Base-by-base conservation (phyloP, 2,113 vertebrate species). In the Ursus arctos region DNA sequence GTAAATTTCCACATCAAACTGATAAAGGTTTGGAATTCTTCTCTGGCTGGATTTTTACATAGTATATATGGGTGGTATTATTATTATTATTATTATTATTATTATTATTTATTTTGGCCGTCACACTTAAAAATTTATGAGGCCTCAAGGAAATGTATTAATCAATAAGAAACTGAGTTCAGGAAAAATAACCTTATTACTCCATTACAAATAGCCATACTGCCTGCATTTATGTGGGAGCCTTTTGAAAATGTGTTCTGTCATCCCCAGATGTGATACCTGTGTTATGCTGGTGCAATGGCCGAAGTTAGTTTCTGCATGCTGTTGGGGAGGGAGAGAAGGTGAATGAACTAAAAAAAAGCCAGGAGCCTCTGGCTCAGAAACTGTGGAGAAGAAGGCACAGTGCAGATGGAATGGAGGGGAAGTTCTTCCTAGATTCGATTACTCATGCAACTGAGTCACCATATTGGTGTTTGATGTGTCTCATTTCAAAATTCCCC, bases 401-500 rank as follows among this genome's bases (percentile, higher is more conserved):
- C 31, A 10, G 6, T 55, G 11, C 16, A 74, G 31, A 79, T 21
- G 43, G 71, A 63, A 49, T 95, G 82, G 61, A 21, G 71, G 40
- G 6, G 26, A 72, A 4, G 12, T 18, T 22, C 84, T 71, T 53
- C 61, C 69, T 18, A 4, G 82, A 15, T 80, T 74, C 14, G 19
- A 55, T 93, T 82, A 79, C 71, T 84, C 59, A 79, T 31, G 55
- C 31, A 33, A 26, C 6, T 49, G 67, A 94, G 74, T 97, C 91
- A 91, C 51, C 8, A 24, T 51, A 53, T 36, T 90, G 69, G 26
- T 67, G 24, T 86, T 59, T 90, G 61, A 82, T 85, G n/a, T 49
- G 77, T 72, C 43, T 83, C 61, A 47, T 86, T 97, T 95, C 83
- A 94, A 7, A 92, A 95, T 91, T 95, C 47, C 67, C 89, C 47